Base-by-base conservation (phyloP, 1,140 invertebrate genomes). In the Metaphire vulgaris region DNA sequence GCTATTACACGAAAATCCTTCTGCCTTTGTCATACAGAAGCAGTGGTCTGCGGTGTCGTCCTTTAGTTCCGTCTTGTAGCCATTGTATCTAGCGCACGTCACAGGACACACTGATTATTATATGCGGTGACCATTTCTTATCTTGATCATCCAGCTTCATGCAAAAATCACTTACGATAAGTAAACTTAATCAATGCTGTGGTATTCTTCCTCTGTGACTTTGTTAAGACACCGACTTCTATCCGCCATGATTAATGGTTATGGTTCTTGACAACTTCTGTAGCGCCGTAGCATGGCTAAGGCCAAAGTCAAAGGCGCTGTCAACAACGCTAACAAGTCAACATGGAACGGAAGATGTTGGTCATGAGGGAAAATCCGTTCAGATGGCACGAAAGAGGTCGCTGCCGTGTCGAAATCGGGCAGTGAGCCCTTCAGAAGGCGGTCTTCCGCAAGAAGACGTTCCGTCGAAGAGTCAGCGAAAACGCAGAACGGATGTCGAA, bases 71-170 rank as follows among this genome's bases (percentile, higher is more conserved):
- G 2, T 2, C 65, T 66, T 66, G n/a, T 0, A 66, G 65, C 65
- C 65, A 66, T 66, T 66, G 65, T 66, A 28, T 66, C 65, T n/a
- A 66, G 65, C 29, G 2, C 65, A 66, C n/a, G 65, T 66, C 2
- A 66, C 2, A 66, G 2, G 65, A 66, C 65, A 66, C 65, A 66
- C 2, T n/a, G n/a, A n/a, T n/a, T n/a, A 66, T 66, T 1, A 66
- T 66, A 28, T 66, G 65, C 29, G 2, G 65, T 66, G 0, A 21
- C 65, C 65, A 66, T 66, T 66, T 66, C 2, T 2, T 66, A 66
- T 66, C 65, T 66, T 66, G 65, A 66, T 66, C 65, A 66, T 28
- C 65, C 65, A 66, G 65, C 0, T 66, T 66, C 65, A 66, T 66
- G 65, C 65, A 1, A 2, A 66, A 66, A 0, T 66, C n/a, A n/a